A percentile compares a stretch with the other conserved stretches of the same genome.
These are phyloP conservation scores for Phalloptychus januarius DNA, from an alignment of 2,797 vertebrate genomes.

Conservation along the genomic window DNA sequence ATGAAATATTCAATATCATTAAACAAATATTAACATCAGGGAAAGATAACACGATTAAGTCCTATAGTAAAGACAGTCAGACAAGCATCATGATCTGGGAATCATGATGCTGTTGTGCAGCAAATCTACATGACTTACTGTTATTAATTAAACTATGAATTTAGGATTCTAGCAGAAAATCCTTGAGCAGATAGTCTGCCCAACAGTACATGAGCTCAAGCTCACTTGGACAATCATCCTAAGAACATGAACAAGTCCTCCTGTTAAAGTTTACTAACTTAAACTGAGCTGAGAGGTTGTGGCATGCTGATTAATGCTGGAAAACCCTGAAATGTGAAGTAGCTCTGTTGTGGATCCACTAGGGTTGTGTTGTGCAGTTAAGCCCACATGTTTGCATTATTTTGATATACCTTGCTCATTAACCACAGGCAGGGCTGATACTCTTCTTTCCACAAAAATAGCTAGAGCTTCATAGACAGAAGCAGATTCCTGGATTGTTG, in stretches of 20 bases:
- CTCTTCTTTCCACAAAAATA: conserved; percentile 92
- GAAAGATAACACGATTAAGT: neutral
- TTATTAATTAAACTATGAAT: neutral
- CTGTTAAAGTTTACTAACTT: neutral
- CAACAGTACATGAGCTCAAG: neutral
- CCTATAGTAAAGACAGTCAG: neutral
- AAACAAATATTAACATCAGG: neutral
- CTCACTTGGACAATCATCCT: neutral
- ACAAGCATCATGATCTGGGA: neutral
- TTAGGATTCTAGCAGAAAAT: neutral
- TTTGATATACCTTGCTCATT: conserved; percentile 82
- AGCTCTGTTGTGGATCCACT: neutral
- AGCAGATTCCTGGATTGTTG: conserved; percentile 86
- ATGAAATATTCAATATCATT: neutral
- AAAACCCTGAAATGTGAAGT: neutral
- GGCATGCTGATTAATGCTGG: neutral
- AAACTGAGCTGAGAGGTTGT: neutral
- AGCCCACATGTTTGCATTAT: neutral
- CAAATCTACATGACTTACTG: neutral
- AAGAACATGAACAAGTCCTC: neutral
- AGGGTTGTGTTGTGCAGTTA: neutral
- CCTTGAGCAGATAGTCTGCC: neutral
- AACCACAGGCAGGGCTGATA: conserved; percentile 93
- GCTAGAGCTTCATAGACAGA: conserved; percentile 87
- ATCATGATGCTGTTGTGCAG: neutral